Conservation (phyloP, 2,888 invertebrate species). For the Meteorus cinctellus region DNA sequence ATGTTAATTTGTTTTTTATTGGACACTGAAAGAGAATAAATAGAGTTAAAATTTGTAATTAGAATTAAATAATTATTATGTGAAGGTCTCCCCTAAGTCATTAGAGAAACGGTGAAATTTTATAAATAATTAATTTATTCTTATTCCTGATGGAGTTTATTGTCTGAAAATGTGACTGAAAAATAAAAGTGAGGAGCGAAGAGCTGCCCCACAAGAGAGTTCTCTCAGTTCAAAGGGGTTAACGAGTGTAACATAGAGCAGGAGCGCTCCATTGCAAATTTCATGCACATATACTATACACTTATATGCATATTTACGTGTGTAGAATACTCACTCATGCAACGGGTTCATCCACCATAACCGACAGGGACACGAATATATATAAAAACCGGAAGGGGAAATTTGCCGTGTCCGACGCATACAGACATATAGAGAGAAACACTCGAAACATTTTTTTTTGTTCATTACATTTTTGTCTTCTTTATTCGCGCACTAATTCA, state of each 20-base stretch:
- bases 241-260: constrained; percentile 37
- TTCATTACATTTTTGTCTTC: not conserved
- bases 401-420: constrained; percentile 40
- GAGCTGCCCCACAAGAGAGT: constrained; percentile 27
- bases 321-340: constrained; percentile 14
- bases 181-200: not conserved
- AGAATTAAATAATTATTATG: no score
- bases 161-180: not conserved
- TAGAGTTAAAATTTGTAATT: no score
- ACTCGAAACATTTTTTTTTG: constrained; percentile 10
- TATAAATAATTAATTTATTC: constrained; percentile 17
- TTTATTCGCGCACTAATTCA: not conserved
- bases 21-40: no score
- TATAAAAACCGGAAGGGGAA: constrained; percentile 46
- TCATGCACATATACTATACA: not conserved
- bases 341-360: constrained; percentile 44
- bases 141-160: constrained; percentile 16
- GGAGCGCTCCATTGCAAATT: constrained; percentile 10
- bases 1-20: no score
- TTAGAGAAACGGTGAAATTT: not conserved
- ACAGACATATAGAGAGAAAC: constrained; percentile 17
- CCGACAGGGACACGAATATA: constrained; percentile 32
- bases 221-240: constrained; percentile 42
- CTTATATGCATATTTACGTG: constrained; percentile 20
- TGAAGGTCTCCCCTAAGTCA: no score